Percentiles rank a stretch among this genome's conserved stretches.
Conservation (phyloP, 2,888 invertebrate species). For the Lithophane semibrunnea region DNA sequence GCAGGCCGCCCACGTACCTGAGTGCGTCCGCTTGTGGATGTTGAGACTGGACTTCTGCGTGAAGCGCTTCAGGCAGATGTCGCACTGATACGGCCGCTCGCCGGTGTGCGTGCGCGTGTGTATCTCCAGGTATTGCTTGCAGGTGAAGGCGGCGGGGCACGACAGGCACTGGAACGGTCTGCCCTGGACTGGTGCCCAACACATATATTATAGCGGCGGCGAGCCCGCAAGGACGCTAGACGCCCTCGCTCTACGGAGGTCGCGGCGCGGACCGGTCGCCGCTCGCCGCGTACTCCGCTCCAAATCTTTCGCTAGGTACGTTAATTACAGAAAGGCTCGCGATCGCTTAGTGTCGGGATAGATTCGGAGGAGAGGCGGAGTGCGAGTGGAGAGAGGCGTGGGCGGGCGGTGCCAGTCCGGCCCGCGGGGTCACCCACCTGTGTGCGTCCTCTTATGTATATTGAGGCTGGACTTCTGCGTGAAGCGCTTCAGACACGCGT, state of each 20-base stretch:
- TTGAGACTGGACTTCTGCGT: slow-evolving; percentile 95
- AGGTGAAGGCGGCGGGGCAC: slow-evolving; percentile 91
- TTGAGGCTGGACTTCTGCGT: slow-evolving; percentile 95
- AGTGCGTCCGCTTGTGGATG: slow-evolving; percentile 95
- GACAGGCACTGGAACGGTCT: slow-evolving; percentile 91
- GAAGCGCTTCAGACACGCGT: slow-evolving; percentile 94
- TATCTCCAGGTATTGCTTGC: slow-evolving; percentile 91
- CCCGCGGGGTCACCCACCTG: slow-evolving; percentile 90
- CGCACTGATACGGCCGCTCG: slow-evolving; percentile 92
- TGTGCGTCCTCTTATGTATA: slow-evolving; percentile 95
- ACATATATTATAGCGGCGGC: slow-evolving; percentile 89
- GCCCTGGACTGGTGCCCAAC: slow-evolving; percentile 91
- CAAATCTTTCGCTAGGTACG: slow-evolving; percentile 73
- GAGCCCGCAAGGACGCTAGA: slow-evolving; percentile 85
- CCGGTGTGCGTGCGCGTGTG: slow-evolving; percentile 92
- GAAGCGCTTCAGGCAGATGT: slow-evolving; percentile 94
- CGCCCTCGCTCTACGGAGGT: slow-evolving; percentile 86
- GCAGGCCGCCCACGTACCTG: slow-evolving; percentile 86
- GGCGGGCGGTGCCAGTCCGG: slow-evolving; percentile 87
- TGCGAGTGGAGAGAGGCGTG: slow-evolving; percentile 76
- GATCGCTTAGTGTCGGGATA: slow-evolving; percentile 61
- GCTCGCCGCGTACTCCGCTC: slow-evolving; percentile 87
- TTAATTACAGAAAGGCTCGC: slow-evolving; percentile 43
- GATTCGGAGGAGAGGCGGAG: slow-evolving; percentile 78
- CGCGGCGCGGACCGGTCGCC: slow-evolving; percentile 89